These are phyloP conservation scores for Acropternis orthonyx DNA, from an alignment of 2,797 vertebrate species.

Conservation along the genomic window DNA sequence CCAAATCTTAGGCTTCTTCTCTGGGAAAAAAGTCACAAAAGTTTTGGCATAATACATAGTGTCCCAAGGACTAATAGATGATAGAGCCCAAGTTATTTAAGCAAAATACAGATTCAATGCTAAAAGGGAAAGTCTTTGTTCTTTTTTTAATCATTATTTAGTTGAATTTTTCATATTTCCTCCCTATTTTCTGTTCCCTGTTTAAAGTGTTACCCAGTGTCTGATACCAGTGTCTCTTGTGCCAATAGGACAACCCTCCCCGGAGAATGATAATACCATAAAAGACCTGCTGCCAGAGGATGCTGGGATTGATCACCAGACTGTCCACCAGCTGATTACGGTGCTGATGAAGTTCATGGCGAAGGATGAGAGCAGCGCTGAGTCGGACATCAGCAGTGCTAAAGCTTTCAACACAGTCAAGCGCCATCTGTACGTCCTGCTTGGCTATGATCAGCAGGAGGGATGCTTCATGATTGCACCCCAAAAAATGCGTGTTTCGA, in stretches of 20 bases:
- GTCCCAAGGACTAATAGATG: background rate
- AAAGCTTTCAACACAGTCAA: conserved; percentile 99
- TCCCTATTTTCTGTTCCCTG: background rate
- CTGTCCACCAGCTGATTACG: conserved; percentile 96
- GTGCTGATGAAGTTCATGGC: conserved; percentile 99
- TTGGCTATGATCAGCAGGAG: conserved; percentile 97
- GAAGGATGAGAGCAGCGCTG: conserved; percentile 94
- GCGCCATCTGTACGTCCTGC: conserved; percentile 92
- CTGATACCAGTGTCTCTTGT: conserved; percentile 22
- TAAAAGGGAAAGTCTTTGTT: background rate
- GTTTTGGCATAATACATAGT: background rate
- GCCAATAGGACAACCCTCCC: conserved; percentile 83
- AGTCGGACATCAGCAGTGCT: conserved; percentile 94
- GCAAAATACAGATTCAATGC: background rate
- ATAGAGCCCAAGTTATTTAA: background rate
- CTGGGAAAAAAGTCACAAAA: background rate
- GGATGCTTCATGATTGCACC: conserved; percentile 99
- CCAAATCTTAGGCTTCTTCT: background rate
- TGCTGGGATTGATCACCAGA: conserved; percentile 96
- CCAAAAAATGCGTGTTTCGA: conserved; percentile 97
- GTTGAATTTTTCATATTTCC: background rate
- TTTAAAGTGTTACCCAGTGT: background rate
- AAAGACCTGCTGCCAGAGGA: conserved; percentile 95
- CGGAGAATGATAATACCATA: conserved; percentile 89
- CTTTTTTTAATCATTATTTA: background rate